phyloP scores from a whole-genome alignment of 2,797 vertebrate species.

The Pantherophis alleghaniensis region DNA sequence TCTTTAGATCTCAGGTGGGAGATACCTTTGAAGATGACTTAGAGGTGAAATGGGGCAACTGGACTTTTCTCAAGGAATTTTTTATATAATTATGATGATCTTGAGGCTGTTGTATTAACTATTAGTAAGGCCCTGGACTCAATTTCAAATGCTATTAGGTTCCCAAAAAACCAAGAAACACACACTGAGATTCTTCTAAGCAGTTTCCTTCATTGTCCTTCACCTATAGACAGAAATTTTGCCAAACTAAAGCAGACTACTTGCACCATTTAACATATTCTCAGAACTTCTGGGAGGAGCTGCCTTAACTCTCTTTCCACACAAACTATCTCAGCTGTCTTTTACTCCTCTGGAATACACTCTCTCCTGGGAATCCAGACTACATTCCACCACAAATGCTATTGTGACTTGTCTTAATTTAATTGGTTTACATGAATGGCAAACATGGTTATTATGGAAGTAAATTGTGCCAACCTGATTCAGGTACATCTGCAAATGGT shows the following conservation, averaged over 20 bases:
- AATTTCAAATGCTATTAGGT: not conserved
- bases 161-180: not conserved
- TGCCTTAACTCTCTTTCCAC: not conserved
- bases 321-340: not conserved
- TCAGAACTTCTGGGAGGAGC: not conserved
- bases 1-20: not conserved
- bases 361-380: not conserved
- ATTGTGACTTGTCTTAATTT: not conserved
- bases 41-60: not conserved
- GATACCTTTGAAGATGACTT: not conserved
- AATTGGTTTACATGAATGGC: not conserved
- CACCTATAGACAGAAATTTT: too few species aligned
- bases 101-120: not conserved
- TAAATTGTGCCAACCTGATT: not conserved
- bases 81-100: not conserved
- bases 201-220: not conserved
- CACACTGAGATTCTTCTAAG: not conserved
- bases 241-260: not conserved
- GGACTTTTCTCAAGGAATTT: not conserved
- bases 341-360: not conserved
- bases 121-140: not conserved
- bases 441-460: not conserved
- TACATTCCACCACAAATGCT: not conserved
- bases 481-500: not conserved
- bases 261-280: not conserved